phyloP scores from a whole-genome alignment of 2,888 invertebrate species.

The Drosophila neutralis region DNA sequence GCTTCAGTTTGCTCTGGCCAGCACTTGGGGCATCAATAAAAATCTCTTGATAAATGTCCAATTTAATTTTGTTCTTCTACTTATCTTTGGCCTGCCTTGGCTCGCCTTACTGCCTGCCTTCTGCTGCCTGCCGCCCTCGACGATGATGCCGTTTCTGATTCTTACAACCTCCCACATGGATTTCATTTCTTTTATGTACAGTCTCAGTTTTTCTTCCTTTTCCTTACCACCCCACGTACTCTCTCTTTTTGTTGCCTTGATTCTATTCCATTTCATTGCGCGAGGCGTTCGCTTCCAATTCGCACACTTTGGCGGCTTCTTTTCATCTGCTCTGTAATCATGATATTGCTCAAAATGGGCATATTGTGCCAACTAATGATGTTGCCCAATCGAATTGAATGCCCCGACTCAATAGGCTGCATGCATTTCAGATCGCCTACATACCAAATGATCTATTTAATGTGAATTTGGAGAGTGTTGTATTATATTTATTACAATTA shows the following conservation, averaged over 20 bases:
- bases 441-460: neutral
- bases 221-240: neutral
- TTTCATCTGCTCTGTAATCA: conserved; percentile 58
- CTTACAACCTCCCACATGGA: conserved; percentile 53
- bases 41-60: conserved; percentile 83
- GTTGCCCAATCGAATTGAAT: conserved; percentile 33
- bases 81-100: conserved; percentile 60
- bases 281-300: conserved; percentile 49
- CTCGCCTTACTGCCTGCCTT: conserved; percentile 15
- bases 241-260: conserved; percentile 31
- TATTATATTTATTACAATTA: neutral
- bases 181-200: conserved; percentile 53
- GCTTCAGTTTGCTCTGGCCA: conserved; percentile 50
- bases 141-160: conserved; percentile 13
- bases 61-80: conserved; percentile 82
- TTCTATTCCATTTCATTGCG: conserved; percentile 65
- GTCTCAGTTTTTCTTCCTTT: conserved; percentile 25
- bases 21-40: conserved; percentile 80
- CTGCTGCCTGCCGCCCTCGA: conserved; percentile 6
- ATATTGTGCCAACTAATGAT: conserved; percentile 67
- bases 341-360: conserved; percentile 63
- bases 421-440: conserved; percentile 9
- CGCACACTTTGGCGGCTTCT: conserved; percentile 64
- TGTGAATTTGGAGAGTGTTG: neutral
- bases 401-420: conserved; percentile 10